phyloP scores from a whole-genome alignment of 2,797 vertebrate species.

The Gambusia yucatana region DNA sequence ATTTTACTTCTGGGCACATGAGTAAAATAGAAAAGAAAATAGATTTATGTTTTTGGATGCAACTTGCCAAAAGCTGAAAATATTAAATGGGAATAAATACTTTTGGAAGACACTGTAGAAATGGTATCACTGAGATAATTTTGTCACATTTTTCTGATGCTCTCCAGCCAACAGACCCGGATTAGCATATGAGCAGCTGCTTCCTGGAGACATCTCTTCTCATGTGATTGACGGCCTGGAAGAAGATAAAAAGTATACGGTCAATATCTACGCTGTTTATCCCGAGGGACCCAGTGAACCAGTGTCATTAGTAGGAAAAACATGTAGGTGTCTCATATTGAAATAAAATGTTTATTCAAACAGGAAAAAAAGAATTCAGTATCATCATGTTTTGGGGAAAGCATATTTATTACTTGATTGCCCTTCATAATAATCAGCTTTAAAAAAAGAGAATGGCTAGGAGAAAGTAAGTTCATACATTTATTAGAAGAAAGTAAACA shows the following conservation, averaged over 20 bases:
- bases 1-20: neutral
- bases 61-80: neutral
- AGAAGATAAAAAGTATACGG: conserved; percentile 85
- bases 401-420: neutral
- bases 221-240: conserved; percentile 87
- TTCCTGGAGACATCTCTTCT: conserved; percentile 81
- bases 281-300: conserved; percentile 84
- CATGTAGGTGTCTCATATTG: conserved; percentile 77
- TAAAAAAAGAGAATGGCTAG: neutral
- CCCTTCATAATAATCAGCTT: neutral
- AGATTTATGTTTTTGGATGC: neutral
- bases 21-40: neutral
- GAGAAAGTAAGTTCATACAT: neutral
- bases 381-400: neutral
- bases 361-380: neutral
- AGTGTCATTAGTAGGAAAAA: conserved; percentile 82
- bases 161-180: conserved; percentile 82
- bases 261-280: conserved; percentile 85
- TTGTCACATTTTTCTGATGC: conserved; percentile 12
- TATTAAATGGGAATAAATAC: neutral
- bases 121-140: neutral
- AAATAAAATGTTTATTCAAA: conserved; percentile 10
- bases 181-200: conserved; percentile 81
- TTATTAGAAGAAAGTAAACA: neutral
- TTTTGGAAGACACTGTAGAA: neutral